A percentile compares a stretch with the other conserved stretches of the same genome.
These are phyloP conservation scores for Callithrix jacchus DNA, from an alignment of 2,113 vertebrate genomes.

Conservation along the genomic window DNA sequence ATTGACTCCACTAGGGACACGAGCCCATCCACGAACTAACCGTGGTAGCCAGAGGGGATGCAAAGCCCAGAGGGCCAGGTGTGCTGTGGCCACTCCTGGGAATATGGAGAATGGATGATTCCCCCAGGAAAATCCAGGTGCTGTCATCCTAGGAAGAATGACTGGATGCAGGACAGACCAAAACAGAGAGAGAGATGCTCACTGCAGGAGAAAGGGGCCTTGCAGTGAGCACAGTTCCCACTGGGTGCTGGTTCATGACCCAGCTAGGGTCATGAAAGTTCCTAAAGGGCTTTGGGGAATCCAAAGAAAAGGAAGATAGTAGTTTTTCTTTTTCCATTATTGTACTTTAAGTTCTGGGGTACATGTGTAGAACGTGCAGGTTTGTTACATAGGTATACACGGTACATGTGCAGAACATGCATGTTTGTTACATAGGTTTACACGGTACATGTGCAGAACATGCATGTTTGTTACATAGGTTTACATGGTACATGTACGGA, in stretches of 20 bases:
- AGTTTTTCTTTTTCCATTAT: background rate
- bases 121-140: background rate
- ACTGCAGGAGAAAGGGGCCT: background rate
- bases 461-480: too few relatives aligned
- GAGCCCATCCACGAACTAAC: background rate
- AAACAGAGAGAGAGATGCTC: background rate
- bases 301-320: background rate
- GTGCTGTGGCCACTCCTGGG: background rate
- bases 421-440: too few relatives aligned
- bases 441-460: too few relatives aligned
- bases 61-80: background rate
- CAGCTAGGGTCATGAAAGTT: too few relatives aligned
- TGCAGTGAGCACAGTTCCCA: rapidly evolving
- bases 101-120: background rate
- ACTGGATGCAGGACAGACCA: background rate
- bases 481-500: too few relatives aligned
- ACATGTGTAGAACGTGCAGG: too few relatives aligned
- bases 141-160: background rate
- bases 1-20: background rate
- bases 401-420: too few relatives aligned
- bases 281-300: background rate
- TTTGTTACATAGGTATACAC: too few relatives aligned
- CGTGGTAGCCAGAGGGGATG: background rate
- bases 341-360: too few relatives aligned
- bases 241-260: too few relatives aligned